Conservation (phyloP, 2,888 invertebrate species). For the Brachyopa scutellaris region DNA sequence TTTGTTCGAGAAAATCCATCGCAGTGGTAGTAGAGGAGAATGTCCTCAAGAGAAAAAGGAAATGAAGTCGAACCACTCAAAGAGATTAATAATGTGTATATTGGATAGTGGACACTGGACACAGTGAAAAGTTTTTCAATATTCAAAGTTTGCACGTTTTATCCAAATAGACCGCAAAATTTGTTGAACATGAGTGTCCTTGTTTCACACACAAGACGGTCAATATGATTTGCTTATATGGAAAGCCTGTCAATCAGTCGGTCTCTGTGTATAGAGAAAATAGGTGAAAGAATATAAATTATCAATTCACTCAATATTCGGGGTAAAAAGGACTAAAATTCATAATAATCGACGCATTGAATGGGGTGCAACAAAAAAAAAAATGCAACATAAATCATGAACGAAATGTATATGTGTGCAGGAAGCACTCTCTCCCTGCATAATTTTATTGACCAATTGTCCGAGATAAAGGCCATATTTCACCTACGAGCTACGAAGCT, state of each 20-base stretch:
- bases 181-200: no score
- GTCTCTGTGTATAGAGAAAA: no score
- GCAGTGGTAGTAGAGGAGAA: conserved; percentile 33
- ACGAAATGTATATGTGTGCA: background rate
- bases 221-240: no score
- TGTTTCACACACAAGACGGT: no score
- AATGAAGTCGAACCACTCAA: conserved; percentile 53
- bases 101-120: background rate
- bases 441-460: conserved; percentile 72
- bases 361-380: conserved; percentile 11
- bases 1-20: conserved; percentile 1
- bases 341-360: no score
- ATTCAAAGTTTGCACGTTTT: background rate
- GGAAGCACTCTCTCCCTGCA: conserved; percentile 44
- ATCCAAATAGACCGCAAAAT: no score
- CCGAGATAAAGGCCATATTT: conserved; percentile 71
- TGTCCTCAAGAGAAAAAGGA: conserved; percentile 31
- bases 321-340: no score
- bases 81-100: conserved; percentile 7
- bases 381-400: conserved; percentile 48
- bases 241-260: no score
- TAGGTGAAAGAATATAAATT: no score
- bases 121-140: background rate
- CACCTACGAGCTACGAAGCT: conserved; percentile 65
- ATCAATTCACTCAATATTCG: no score